Base-by-base conservation (phyloP, 2,113 vertebrate species). In the Chaenogobius annularis region DNA sequence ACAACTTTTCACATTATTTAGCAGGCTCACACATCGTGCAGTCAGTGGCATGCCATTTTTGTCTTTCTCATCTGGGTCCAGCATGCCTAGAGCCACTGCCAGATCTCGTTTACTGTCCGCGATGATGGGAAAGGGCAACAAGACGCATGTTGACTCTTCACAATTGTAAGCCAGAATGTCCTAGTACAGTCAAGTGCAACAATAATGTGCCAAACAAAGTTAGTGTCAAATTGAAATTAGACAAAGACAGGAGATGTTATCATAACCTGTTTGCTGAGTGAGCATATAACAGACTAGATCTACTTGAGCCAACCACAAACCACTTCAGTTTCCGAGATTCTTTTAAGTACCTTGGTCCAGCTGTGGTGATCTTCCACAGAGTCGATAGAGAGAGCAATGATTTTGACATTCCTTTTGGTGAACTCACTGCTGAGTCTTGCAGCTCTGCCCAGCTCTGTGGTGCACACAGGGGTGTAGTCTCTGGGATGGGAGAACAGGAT, bases 401-500 rank as follows among this genome's bases (percentile, higher is more conserved):
- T 83, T 81, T 96, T 96, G 40, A 98, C 92, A 0, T 92, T 89
- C 59, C 94, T 95, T 81, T 95, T 96, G 59, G 82, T 84, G 89
- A 98, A 98, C 85, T 98, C 95, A 0, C 82, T 26, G 0, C 90
- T 91, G 82, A 98, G 84, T 68, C 91, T 91, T 0, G 92, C 94
- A 0, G 93, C 95, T 69, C 95, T 88, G 43, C 95, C 97, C 2
- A 98, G 94, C 89, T 98, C 97, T 0, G 96, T 98, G 85, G 97
- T 98, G 77, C 96, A 98, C 37, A 98, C 96, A 0, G 97, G 97
- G 0, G 96, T 98, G 83, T 95, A 98, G 86, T 98, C 97, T 48
- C 91, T 90, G 0, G 96, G 96, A 81, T 98, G 97, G 19, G 97
- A 97, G 89, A 98, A 98, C 66, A 98, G 92, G 83, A 98, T 92